phyloP scores from a whole-genome alignment of 2,888 invertebrate species.

The Caprella mutica region DNA sequence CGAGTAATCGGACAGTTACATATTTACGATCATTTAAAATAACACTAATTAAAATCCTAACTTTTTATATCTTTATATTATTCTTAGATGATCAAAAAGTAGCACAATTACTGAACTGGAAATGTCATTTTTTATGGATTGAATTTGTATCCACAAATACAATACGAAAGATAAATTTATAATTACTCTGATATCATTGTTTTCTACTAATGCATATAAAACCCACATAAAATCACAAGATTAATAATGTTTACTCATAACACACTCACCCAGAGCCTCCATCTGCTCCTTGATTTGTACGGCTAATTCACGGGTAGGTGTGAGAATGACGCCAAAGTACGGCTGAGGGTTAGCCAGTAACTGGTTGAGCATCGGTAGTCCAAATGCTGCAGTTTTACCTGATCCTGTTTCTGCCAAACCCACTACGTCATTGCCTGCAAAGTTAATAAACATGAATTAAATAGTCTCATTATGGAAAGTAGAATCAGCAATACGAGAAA shows the following conservation, averaged over 20 bases:
- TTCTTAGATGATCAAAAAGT: not conserved
- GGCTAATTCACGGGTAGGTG: slow-evolving; percentile 94
- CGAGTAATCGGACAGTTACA: too few species aligned
- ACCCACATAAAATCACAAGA: not conserved
- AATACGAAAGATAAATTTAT: not conserved
- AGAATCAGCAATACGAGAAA: too few species aligned
- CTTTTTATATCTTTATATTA: too few species aligned
- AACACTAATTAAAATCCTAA: too few species aligned
- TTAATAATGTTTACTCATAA: slow-evolving; percentile 31
- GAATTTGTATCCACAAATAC: too few species aligned
- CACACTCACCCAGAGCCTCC: slow-evolving; percentile 88
- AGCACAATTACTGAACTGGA: too few species aligned
- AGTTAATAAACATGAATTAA: too few species aligned
- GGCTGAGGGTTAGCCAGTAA: slow-evolving; percentile 82
- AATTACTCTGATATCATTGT: not conserved
- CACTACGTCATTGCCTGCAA: slow-evolving; percentile 63
- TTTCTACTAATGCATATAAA: not conserved
- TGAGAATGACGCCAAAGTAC: slow-evolving; percentile 82
- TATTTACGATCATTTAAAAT: too few species aligned
- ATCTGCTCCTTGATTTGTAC: slow-evolving; percentile 98
- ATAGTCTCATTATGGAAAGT: too few species aligned
- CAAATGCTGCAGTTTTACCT: slow-evolving; percentile 96
- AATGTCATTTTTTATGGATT: too few species aligned
- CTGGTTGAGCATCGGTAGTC: slow-evolving; percentile 85
- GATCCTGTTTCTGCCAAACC: slow-evolving; percentile 76